Evolutionary conservation across 2,888 invertebrate species (phyloP).

Genomic region (Limnephilus lunatus): DNA sequence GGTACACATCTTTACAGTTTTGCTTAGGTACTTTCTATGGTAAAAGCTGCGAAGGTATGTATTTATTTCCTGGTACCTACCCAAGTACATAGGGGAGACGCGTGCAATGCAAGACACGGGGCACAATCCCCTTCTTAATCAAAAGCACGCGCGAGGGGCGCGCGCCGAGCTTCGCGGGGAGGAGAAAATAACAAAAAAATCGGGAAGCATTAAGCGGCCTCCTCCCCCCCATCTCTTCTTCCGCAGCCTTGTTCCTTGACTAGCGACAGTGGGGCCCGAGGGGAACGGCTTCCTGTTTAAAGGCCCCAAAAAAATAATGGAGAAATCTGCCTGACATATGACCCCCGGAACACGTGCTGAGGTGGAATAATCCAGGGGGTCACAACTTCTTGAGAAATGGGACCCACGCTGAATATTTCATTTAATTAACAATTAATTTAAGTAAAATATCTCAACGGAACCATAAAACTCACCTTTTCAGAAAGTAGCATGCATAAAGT

Average conservation of each 20-base stretch:
- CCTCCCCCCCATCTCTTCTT: neutral
- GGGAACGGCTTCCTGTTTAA: constrained; percentile 58
- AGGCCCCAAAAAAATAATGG: constrained; percentile 49
- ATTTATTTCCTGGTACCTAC: neutral
- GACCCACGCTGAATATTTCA: neutral
- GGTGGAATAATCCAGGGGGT: neutral
- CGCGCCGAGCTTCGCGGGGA: constrained; percentile 18
- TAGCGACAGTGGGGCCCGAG: constrained; percentile 10
- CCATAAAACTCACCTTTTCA: no score
- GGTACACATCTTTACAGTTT: no score
- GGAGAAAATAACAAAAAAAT: constrained; percentile 14
- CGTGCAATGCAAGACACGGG: constrained; percentile 7
- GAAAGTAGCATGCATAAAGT: no score
- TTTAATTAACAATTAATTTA: neutral
- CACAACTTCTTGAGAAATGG: neutral
- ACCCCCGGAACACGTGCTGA: constrained; percentile 61
- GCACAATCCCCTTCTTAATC: constrained; percentile 35
- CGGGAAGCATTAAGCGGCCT: constrained; percentile 10
- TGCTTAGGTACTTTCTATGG: no score
- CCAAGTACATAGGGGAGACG: constrained; percentile 12
- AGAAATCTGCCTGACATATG: constrained; percentile 64
- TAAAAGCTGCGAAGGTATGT: neutral
- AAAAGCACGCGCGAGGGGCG: constrained; percentile 45
- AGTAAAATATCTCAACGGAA: no score
- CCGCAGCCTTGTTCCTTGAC: neutral